Evolutionary conservation across 2,888 invertebrate genomes (phyloP), one percentile per base, ranked within the genome.

Genomic region (Tenthredo scrophulariae): DNA sequence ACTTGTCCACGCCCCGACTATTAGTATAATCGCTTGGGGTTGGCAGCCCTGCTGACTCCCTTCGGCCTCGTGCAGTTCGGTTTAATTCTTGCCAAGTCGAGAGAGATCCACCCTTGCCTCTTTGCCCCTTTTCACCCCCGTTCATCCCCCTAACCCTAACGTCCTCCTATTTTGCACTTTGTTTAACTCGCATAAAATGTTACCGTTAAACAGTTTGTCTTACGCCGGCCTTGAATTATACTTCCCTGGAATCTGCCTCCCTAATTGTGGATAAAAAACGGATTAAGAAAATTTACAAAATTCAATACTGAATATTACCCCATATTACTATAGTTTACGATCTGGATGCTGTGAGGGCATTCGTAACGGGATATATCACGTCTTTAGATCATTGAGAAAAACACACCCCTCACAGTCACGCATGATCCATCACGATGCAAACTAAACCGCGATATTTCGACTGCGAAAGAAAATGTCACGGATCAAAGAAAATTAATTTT

Each of bases 61-160:
- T 83, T 67, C 83, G 67, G 67, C 65, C 89, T 88, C 89, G 88
- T 86, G 87, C 88, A 86, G 88, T 89, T 89, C 90, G 88, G 90
- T 91, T 92, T 92, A 91, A 92, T 92, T 92, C 91, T 91, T 91
- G 90, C 89, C 88, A 85, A 92, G 91, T 91, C 91, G 90, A 90
- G 89, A 82, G 62, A 82, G 46, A 62, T 62, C 80, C 80, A 80
- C 62, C 80, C 80, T 62, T 80, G 13, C 54, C 26, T 50, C 50
- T n/a, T 54, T 54, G 29, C 22, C 26, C 77, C 54, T 54, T 6
- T 15, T 87, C 88, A 88, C 88, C 89, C 89, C 62, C 50, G 54
- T 54, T 40, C 62, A 50, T 62, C 50, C 85, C 67, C 43, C 62
- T 22, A 26, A 62, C 83, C 70, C 75, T 86, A 87, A 62, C 80